A percentile compares a stretch with the other conserved stretches of the same genome.
Conservation (phyloP, 2,888 invertebrate genomes). For the Anticlea derivata region DNA sequence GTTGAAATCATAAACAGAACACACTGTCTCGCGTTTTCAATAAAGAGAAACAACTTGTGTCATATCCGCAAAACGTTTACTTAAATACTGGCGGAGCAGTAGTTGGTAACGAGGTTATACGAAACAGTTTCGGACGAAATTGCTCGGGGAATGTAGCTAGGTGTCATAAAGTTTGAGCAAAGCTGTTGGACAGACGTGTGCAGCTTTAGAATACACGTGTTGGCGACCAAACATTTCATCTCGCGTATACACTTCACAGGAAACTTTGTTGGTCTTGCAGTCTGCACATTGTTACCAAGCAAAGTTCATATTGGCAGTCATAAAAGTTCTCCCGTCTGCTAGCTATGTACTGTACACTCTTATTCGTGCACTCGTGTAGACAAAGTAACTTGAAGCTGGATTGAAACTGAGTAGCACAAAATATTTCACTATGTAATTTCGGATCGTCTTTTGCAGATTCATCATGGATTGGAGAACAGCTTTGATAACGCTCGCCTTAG, state of each 20-base stretch:
- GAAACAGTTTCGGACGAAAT: conserved; percentile 72
- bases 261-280: conserved; percentile 53
- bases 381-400: conserved; percentile 15
- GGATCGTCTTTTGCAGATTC: conserved; percentile 55
- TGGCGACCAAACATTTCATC: conserved; percentile 58
- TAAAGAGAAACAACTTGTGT: conserved; percentile 69
- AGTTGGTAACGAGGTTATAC: conserved; percentile 77
- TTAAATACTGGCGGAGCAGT: conserved; percentile 60
- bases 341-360: conserved; percentile 12
- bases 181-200: conserved; percentile 68
- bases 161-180: conserved; percentile 76
- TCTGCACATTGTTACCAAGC: conserved; percentile 43
- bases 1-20: conserved; percentile 24
- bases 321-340: conserved; percentile 19
- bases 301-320: conserved; percentile 26
- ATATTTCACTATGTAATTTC: conserved; percentile 11
- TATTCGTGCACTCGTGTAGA: conserved; percentile 12
- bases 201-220: conserved; percentile 66
- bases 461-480: conserved; percentile 74
- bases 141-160: conserved; percentile 70
- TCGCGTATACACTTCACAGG: conserved; percentile 45
- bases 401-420: conserved; percentile 7
- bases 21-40: conserved; percentile 61
- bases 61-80: conserved; percentile 71
- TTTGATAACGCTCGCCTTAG: conserved; percentile 57